phyloP scores from a whole-genome alignment of 2,797 vertebrate genomes.

The Eurystomus glaucurus region DNA sequence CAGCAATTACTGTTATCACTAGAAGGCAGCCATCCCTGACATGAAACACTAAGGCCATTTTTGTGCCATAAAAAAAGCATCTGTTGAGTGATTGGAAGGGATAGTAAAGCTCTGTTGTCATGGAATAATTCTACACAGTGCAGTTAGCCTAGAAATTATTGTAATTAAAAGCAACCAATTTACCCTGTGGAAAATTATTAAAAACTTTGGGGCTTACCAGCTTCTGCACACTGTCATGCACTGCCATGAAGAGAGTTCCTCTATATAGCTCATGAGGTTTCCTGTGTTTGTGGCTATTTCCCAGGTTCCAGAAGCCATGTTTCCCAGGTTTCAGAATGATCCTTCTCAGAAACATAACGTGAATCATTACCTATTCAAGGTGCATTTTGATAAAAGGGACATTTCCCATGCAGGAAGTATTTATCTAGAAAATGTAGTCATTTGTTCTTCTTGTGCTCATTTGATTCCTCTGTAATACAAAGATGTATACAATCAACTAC shows the following conservation, averaged over 20 bases:
- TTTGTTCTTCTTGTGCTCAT: not conserved
- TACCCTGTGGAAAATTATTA: not conserved
- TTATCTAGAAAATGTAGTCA: not conserved
- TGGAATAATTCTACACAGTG: not conserved
- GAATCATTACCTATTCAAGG: accelerated
- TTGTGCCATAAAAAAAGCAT: not conserved
- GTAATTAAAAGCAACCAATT: not conserved
- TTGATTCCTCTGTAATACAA: not conserved
- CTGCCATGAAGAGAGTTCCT: not conserved
- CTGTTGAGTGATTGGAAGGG: not conserved
- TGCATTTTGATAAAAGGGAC: not conserved
- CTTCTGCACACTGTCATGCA: not conserved
- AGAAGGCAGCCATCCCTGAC: not conserved
- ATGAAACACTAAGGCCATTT: not conserved
- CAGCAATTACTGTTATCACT: not conserved
- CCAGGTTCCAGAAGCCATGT: not conserved
- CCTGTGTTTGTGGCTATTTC: not conserved
- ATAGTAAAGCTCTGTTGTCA: not conserved
- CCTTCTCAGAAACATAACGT: not conserved
- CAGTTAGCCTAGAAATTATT: not conserved
- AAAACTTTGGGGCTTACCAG: not conserved
- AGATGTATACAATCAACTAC: not conserved
- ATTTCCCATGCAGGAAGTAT: not conserved
- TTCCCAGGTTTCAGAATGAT: not conserved
- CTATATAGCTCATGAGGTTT: not conserved